These are phyloP conservation scores for Periphyllus acericola DNA, from an alignment of 2,888 invertebrate genomes.

Conservation along the genomic window DNA sequence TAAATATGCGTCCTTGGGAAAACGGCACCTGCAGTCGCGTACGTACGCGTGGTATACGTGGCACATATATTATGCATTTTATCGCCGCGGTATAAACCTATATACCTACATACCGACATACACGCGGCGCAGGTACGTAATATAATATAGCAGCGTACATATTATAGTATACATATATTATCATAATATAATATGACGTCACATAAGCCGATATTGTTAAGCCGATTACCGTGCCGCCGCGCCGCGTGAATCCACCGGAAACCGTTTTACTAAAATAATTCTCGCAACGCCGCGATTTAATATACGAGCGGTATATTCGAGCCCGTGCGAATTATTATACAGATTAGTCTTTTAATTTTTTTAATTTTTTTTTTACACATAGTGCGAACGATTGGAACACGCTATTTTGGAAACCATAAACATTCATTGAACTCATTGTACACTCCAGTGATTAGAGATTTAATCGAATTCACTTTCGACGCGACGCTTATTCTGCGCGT, in stretches of 20 bases:
- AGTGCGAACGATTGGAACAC: too few species aligned
- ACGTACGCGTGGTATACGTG: too few species aligned
- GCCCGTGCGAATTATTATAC: background rate
- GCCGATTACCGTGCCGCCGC: background rate
- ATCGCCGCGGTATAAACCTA: background rate
- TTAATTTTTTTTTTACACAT: too few species aligned
- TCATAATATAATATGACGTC: background rate
- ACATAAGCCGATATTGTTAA: background rate
- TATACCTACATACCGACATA: background rate
- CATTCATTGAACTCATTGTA: too few species aligned
- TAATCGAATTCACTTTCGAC: too few species aligned
- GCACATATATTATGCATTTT: conserved; percentile 1
- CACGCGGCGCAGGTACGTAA: too few species aligned
- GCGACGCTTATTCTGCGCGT: too few species aligned
- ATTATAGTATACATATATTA: background rate
- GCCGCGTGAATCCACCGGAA: background rate
- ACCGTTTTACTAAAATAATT: background rate
- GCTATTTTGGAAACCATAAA: too few species aligned
- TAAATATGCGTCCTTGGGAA: background rate
- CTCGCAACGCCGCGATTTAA: background rate
- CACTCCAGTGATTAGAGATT: too few species aligned
- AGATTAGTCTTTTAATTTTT: too few species aligned
- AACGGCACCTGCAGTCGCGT: conserved; percentile 4
- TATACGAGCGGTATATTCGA: too few species aligned
- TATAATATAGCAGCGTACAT: background rate